Evolutionary conservation across 2,888 invertebrate genomes (phyloP).

Genomic region (Tetragnatha montana): DNA sequence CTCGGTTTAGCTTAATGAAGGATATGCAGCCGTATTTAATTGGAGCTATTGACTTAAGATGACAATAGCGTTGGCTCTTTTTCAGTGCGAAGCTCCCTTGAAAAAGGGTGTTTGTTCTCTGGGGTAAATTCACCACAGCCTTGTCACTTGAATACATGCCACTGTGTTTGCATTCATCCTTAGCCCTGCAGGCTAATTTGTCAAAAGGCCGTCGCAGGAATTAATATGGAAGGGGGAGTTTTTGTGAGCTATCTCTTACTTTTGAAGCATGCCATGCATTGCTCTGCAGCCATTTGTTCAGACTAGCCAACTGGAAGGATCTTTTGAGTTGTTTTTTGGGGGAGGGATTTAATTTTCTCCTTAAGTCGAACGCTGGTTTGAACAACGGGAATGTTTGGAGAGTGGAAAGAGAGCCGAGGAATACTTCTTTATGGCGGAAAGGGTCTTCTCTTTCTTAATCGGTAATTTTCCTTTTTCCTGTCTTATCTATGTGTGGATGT

Average conservation of each 20-base stretch:
- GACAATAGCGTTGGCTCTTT: conserved; percentile 5
- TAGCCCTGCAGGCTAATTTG: not conserved
- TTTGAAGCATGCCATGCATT: not conserved
- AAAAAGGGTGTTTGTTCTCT: conserved; percentile 2
- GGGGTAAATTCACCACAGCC: not conserved
- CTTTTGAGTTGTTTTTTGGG: not conserved
- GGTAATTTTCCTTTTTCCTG: too few species aligned
- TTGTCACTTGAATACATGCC: not conserved
- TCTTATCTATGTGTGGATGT: too few species aligned
- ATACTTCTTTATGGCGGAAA: too few species aligned
- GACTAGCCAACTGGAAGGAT: not conserved
- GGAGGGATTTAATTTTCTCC: not conserved
- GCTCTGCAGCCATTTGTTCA: not conserved
- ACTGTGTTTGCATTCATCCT: not conserved
- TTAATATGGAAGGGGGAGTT: not conserved
- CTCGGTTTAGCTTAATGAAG: conserved; percentile 12
- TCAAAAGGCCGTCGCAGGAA: not conserved
- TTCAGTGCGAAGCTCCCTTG: not conserved
- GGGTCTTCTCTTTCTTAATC: too few species aligned
- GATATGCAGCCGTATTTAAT: conserved; percentile 25
- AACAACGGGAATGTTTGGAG: not conserved
- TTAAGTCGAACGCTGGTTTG: not conserved
- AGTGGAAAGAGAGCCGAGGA: not conserved
- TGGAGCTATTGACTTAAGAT: conserved; percentile 39
- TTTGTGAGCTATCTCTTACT: not conserved